These are phyloP conservation scores for Sylvilagus bachmani DNA, from an alignment of 2,113 vertebrate species.

Conservation along the genomic window DNA sequence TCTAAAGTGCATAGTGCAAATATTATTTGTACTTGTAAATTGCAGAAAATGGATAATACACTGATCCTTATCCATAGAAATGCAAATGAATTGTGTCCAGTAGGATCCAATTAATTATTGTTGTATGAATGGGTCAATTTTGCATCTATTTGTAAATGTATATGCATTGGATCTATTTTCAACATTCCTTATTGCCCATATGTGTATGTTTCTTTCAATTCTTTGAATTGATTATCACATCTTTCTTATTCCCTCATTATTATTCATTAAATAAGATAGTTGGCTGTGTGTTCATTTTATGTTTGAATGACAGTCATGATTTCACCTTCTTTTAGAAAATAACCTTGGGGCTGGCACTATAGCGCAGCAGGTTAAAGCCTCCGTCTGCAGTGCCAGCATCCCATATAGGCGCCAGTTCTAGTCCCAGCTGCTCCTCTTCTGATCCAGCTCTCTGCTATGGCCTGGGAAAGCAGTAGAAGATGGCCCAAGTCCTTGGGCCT, in stretches of 20 bases:
- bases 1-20: not conserved
- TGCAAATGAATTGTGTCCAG: constrained; percentile 30
- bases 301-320: not conserved
- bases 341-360: too few species aligned
- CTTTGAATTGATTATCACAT: not conserved
- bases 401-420: too few species aligned
- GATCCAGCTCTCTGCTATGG: too few species aligned
- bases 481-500: too few species aligned
- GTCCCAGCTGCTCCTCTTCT: too few species aligned
- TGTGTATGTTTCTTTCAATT: constrained; percentile 29
- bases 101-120: constrained; percentile 32
- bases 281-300: constrained; percentile 13
- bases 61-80: constrained; percentile 46
- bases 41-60: constrained; percentile 38
- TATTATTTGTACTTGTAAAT: constrained; percentile 26
- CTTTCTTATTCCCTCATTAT: not conserved
- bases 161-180: not conserved
- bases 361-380: too few species aligned
- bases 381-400: too few species aligned
- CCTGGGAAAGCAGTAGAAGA: too few species aligned
- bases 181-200: constrained; percentile 3
- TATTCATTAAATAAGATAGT: constrained; percentile 56
- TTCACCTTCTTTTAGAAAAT: not conserved
- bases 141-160: constrained; percentile 37
- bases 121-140: not conserved